These are phyloP conservation scores for Caenorhabditis sp. DNA, from an alignment of 2,888 invertebrate species.

Conservation along the genomic window DNA sequence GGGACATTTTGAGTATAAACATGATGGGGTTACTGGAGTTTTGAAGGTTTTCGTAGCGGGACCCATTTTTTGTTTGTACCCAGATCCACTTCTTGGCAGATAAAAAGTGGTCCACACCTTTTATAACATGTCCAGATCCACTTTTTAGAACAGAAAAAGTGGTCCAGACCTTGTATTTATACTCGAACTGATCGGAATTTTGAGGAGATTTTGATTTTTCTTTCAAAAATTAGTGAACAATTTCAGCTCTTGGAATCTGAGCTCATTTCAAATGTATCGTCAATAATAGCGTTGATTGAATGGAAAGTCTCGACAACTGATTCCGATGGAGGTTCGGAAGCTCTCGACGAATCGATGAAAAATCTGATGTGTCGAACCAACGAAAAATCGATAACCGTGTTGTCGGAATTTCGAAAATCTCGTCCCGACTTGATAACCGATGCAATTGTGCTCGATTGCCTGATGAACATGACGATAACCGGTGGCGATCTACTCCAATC, in stretches of 20 bases:
- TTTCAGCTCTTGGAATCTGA: constrained; percentile 29
- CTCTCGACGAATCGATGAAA: constrained; percentile 3
- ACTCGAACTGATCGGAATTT: no score
- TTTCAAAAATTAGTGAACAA: background rate
- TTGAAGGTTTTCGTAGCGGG: no score
- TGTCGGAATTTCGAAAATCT: constrained; percentile 12
- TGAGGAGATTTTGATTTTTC: no score
- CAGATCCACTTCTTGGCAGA: no score
- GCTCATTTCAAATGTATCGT: constrained; percentile 11
- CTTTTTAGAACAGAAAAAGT: no score
- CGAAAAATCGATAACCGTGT: constrained; percentile 21
- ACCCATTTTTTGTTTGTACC: no score
- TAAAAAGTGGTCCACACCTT: no score
- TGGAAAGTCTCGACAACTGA: constrained; percentile 16
- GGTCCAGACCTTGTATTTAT: no score
- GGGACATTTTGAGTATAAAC: no score
- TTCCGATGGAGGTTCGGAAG: no score
- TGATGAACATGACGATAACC: constrained; percentile 36
- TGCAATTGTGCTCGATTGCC: constrained; percentile 24
- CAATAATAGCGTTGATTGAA: constrained; percentile 26
- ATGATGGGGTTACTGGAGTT: no score
- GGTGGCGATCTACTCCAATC: constrained; percentile 42
- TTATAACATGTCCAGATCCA: no score
- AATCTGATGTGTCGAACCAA: constrained; percentile 19
- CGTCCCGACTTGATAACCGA: constrained; percentile 25